These are phyloP conservation scores for Jacana jacana DNA, from an alignment of 2,113 vertebrate species.

Conservation along the genomic window DNA sequence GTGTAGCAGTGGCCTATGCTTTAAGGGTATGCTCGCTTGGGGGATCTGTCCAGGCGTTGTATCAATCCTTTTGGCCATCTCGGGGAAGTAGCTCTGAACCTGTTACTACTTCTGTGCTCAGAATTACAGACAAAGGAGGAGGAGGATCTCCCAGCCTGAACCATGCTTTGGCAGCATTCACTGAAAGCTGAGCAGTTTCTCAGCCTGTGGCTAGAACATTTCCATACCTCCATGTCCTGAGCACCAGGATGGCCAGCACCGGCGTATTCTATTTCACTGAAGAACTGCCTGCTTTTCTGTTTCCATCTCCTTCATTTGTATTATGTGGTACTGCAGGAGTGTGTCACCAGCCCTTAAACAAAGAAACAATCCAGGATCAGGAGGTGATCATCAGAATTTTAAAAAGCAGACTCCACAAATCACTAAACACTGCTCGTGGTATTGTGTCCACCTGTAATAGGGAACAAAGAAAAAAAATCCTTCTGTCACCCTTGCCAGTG, in stretches of 20 bases:
- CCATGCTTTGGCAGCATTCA: background rate
- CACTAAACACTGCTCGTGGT: background rate
- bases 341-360: background rate
- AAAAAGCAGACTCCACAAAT: background rate
- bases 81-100: background rate
- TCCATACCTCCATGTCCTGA: background rate
- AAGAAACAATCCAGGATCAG: background rate
- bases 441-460: background rate
- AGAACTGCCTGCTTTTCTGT: background rate
- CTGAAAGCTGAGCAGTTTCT: background rate
- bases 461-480: background rate
- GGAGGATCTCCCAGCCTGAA: background rate
- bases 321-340: background rate
- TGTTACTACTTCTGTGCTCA: background rate
- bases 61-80: background rate
- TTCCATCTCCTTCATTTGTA: background rate
- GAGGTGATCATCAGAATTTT: background rate
- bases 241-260: background rate
- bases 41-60: background rate
- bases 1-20: background rate
- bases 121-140: background rate
- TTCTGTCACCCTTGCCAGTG: background rate
- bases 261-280: background rate
- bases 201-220: background rate
- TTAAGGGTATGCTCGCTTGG: background rate